These are phyloP conservation scores for Tarsius wallacei DNA, from an alignment of 2,797 vertebrate genomes.

Conservation along the genomic window DNA sequence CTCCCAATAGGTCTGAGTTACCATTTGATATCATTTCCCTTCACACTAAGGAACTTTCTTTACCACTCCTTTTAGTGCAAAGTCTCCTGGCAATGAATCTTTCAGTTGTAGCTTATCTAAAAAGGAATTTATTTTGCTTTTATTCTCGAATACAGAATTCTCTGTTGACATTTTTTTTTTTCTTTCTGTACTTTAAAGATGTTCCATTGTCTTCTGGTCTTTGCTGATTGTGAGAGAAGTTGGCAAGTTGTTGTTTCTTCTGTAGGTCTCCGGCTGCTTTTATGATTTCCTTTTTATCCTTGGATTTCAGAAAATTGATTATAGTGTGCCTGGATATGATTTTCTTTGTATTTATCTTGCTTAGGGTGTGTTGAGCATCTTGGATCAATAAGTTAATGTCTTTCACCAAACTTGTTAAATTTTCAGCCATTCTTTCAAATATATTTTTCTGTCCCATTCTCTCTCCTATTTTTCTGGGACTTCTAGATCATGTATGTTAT, in stretches of 20 bases:
- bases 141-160: constrained; percentile 32
- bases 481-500: neutral
- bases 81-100: neutral
- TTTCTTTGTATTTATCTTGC: constrained; percentile 1
- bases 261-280: neutral
- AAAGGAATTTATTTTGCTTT: constrained; percentile 49
- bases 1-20: neutral
- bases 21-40: neutral
- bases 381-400: neutral
- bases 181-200: constrained; percentile 22
- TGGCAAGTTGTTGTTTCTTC: neutral
- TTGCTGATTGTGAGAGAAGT: neutral
- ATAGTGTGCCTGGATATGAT: neutral
- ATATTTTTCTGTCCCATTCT: neutral
- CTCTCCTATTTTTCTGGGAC: neutral
- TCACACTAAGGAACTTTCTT: neutral
- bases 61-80: neutral
- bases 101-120: neutral
- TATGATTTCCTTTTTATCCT: neutral
- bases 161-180: neutral
- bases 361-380: neutral
- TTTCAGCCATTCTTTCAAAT: constrained; percentile 34
- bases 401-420: constrained; percentile 16
- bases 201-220: neutral
- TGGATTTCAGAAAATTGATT: constrained; percentile 15